phyloP scores from a whole-genome alignment of 1,140 invertebrate genomes.

The Ganaspis sp. region DNA sequence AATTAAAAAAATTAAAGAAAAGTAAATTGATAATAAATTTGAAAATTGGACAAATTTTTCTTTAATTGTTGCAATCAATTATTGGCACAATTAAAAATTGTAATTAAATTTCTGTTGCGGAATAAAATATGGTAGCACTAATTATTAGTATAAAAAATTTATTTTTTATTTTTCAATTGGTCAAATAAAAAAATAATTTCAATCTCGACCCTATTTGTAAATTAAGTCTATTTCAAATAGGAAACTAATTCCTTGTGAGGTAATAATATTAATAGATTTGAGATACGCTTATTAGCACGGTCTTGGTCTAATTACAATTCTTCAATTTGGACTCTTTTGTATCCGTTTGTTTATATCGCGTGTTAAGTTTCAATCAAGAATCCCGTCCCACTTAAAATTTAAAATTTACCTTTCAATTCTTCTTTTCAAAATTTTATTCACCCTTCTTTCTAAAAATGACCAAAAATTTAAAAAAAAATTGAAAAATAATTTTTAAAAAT shows the following conservation, averaged over 20 bases:
- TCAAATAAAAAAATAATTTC: background rate
- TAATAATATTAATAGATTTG: conserved; percentile 25
- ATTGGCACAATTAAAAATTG: too few relatives aligned
- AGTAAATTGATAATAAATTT: too few relatives aligned
- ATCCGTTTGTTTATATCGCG: conserved; percentile 22
- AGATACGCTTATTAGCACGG: conserved; percentile 65
- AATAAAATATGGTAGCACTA: too few relatives aligned
- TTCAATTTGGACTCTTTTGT: background rate
- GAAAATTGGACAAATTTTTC: too few relatives aligned
- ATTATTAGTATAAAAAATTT: background rate
- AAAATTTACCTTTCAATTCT: background rate
- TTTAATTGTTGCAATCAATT: too few relatives aligned
- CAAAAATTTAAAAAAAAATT: too few relatives aligned
- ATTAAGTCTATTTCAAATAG: conserved; percentile 8
- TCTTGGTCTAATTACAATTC: conserved; percentile 66
- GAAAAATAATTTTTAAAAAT: too few relatives aligned
- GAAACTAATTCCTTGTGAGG: background rate
- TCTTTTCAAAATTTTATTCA: too few relatives aligned
- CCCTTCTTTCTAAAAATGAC: too few relatives aligned
- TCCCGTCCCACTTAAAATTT: background rate
- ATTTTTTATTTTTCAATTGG: conserved; percentile 18
- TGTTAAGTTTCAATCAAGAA: background rate
- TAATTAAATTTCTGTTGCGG: too few relatives aligned
- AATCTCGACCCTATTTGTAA: background rate
- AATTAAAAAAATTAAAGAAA: too few relatives aligned